A percentile compares a stretch with the other conserved stretches of the same genome.
Conservation (phyloP, 2,113 vertebrate species). For the Hippocampus mohnikei region DNA sequence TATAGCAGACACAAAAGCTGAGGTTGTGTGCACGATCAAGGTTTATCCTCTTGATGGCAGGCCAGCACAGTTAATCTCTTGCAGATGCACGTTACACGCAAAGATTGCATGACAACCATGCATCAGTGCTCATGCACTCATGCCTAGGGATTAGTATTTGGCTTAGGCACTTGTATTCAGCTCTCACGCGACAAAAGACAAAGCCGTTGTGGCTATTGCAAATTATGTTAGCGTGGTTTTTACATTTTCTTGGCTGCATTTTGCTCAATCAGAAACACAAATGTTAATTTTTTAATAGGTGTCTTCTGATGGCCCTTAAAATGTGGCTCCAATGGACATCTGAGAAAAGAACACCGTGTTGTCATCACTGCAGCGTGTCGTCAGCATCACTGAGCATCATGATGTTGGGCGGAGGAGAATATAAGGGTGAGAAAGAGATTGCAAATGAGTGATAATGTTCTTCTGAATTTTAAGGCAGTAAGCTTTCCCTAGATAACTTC, state of each 20-base stretch:
- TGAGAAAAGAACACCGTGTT: conserved; percentile 24
- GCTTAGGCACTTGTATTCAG: not conserved
- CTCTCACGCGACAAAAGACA: not conserved
- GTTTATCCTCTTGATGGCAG: conserved; percentile 56
- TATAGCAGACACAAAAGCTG: not conserved
- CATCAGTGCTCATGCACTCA: not conserved
- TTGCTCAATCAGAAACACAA: not conserved
- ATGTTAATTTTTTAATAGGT: not conserved
- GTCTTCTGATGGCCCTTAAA: conserved; percentile 5
- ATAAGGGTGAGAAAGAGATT: conserved; percentile 1
- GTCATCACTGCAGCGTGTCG: conserved; percentile 8
- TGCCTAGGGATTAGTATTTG: conserved; percentile 4
- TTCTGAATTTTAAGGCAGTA: not conserved
- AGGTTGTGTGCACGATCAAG: conserved; percentile 33
- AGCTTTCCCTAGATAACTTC: not conserved
- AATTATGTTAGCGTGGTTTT: not conserved
- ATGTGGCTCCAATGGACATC: not conserved
- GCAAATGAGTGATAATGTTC: not conserved
- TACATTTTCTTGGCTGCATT: not conserved
- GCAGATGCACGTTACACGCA: not conserved
- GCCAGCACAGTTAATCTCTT: not conserved
- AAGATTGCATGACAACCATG: not conserved
- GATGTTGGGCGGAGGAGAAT: conserved; percentile 4
- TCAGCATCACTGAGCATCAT: conserved; percentile 20
- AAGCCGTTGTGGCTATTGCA: not conserved